Evolutionary conservation across 1,140 invertebrate species (phyloP).

Genomic region (Apis florea): DNA sequence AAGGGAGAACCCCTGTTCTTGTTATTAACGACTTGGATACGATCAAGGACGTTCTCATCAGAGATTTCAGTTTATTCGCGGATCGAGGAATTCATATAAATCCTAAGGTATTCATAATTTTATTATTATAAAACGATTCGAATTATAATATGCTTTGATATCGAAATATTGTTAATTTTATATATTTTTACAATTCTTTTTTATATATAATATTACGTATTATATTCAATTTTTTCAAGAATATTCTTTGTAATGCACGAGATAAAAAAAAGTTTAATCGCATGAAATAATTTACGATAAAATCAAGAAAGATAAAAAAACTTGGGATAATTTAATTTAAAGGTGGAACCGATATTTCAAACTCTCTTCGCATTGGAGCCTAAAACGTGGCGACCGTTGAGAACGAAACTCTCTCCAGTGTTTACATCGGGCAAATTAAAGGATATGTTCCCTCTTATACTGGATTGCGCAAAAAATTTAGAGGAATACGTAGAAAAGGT

Average conservation of each 20-base stretch:
- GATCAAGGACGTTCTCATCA: constrained; percentile 78
- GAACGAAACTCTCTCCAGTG: constrained; percentile 77
- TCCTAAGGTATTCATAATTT: constrained; percentile 52
- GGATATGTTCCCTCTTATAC: constrained; percentile 71
- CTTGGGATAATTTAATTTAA: not conserved
- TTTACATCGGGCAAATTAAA: constrained; percentile 58
- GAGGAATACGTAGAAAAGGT: constrained; percentile 70
- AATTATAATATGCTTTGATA: no score
- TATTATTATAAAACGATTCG: no score
- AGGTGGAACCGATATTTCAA: constrained; percentile 63
- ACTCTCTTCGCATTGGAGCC: constrained; percentile 72
- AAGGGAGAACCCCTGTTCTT: constrained; percentile 69
- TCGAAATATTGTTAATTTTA: no score
- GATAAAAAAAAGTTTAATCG: no score
- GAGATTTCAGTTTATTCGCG: constrained; percentile 78
- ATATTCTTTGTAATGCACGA: no score
- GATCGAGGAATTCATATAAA: constrained; percentile 69
- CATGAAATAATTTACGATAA: no score
- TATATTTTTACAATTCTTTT: no score
- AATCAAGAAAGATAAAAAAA: no score
- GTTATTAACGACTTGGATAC: constrained; percentile 77
- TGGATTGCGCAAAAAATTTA: constrained; percentile 68
- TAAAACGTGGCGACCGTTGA: constrained; percentile 79
- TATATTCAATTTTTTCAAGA: no score
- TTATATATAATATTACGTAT: no score